A percentile compares a stretch with the other conserved stretches of the same genome.
Conservation (phyloP, 1,140 invertebrate species). For the Philaenus spumarius region DNA sequence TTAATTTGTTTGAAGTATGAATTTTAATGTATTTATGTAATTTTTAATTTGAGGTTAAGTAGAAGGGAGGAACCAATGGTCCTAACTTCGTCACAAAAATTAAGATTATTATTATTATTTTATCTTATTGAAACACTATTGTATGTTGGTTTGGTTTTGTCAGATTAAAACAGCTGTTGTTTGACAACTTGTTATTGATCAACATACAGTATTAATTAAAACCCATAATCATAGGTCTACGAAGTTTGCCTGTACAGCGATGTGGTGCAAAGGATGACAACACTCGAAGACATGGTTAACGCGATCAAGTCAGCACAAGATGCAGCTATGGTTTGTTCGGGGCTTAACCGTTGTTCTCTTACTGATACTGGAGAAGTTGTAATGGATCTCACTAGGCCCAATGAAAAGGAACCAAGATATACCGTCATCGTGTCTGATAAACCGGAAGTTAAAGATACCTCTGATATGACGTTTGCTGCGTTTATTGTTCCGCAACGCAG, state of each 20-base stretch:
- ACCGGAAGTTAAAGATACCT: slow-evolving; percentile 38
- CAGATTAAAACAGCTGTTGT: too few species aligned
- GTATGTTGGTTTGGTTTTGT: too few species aligned
- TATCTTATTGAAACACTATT: too few species aligned
- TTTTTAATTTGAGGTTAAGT: too few species aligned
- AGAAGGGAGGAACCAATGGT: too few species aligned
- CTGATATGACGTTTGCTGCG: slow-evolving; percentile 57
- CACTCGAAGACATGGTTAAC: slow-evolving; percentile 51
- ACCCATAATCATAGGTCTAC: slow-evolving; percentile 50
- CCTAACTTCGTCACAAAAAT: too few species aligned
- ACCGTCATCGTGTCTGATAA: slow-evolving; percentile 74
- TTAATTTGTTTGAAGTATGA: too few species aligned
- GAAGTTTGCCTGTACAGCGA: slow-evolving; percentile 59
- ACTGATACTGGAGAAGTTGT: slow-evolving; percentile 53
- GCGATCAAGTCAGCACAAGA: slow-evolving; percentile 67
- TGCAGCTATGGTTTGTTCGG: slow-evolving; percentile 66
- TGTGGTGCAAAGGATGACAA: slow-evolving; percentile 50
- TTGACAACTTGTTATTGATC: too few species aligned
- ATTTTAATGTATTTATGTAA: too few species aligned
- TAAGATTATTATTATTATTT: too few species aligned
- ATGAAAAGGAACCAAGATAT: slow-evolving; percentile 52
- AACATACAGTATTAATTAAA: not conserved
- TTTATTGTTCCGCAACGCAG: slow-evolving; percentile 94
- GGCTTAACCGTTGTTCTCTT: slow-evolving; percentile 52
- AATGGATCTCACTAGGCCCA: slow-evolving; percentile 28